Evolutionary conservation across 2,888 invertebrate genomes (phyloP), one percentile per base, ranked within the genome.

Genomic region (Orthosia gracilis): DNA sequence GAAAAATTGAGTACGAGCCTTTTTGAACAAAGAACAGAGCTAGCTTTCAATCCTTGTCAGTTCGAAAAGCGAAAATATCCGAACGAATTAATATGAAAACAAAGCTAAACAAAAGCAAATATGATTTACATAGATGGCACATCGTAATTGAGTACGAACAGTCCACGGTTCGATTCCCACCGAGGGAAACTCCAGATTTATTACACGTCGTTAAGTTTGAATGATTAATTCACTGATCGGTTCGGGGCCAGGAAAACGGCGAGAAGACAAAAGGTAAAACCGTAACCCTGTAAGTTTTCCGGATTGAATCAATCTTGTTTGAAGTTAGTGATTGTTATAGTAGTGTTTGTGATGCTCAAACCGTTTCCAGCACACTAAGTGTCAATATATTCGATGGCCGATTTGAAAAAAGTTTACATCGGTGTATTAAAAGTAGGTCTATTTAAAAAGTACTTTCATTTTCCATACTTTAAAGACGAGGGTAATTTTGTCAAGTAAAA

Each of bases 141-240:
- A 49, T 76, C 72, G 68, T 73, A 63, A 78, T 72, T 70, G 74
- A 82, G 86, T 71, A 74, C 78, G 69, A 78, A 57, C 70, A 66
- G 80, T 78, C 78, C 52, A 71, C 70, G 80, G 76, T 80, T 85
- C 87, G 85, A 88, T 88, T 88, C 86, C 87, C 80, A 84, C 78
- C 88, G 89, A 78, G 79, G 76, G 85, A 81, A 81, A 85, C 77
- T 84, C 84, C 84, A 86, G 91, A 92, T 92, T 92, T 92, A 93
- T 92, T 88, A 88, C 88, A 83, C 87, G 87, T 92, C 91, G 90
- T 93, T 91, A 92, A 89, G 87, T 87, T 84, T 85, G 83, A 89
- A 90, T 92, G 92, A 92, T 92, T 92, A 90, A 92, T 92, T 90
- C 82, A 87, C 87, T 89, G 86, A 85, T 80, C 70, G 78, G 73